Evolutionary conservation across 2,113 vertebrate genomes (phyloP), one percentile per base, ranked within the genome.

Genomic region (Bombycilla garrulus): DNA sequence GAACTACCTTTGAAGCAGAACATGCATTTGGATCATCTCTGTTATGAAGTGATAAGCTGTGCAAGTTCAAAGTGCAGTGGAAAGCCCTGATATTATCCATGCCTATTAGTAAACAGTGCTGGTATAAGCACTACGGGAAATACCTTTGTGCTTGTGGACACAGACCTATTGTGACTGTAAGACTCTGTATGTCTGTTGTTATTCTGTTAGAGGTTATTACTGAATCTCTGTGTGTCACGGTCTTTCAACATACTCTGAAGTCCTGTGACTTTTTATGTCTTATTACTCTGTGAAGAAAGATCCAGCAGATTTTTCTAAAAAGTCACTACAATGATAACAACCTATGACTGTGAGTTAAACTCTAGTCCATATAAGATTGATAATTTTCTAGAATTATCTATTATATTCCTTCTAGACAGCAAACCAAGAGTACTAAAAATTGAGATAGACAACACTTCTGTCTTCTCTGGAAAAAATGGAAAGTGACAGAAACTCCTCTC

Each of bases 1-100:
- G 40, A 94, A 22, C 11, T 73, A 42, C 47, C 78, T 92, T 78
- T 78, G 60, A 92, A 84, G 2, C 29, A 81, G 72, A 73, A 28
- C 84, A 84, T 56, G 40, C 54, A 47, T 94, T 83, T 86, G 56
- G 23, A 78, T 81, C 51, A 87, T 87, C 65, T 65, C 73, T 72
- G 11, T 48, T 87, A 85, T 61, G 69, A 95, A 91, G 86, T 26
- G 53, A 76, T 93, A 93, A 95, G 48, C 73, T 81, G 36, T 67
- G 17, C 71, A 84, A 89, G 7, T 81, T 93, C 86, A 81, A 93
- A 86, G 47, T 73, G 86, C 47, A 81, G 47, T 50, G 54, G 50
- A 76, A 96, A 86, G 29, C n/a, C n/a, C 64, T 81, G 74, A 62
- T 38, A n/a, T 89, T 84, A 91, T 56, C 45, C 56, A 56, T 11